Evolutionary conservation across 2,113 vertebrate species (phyloP).

Genomic region (Suricata suricatta): DNA sequence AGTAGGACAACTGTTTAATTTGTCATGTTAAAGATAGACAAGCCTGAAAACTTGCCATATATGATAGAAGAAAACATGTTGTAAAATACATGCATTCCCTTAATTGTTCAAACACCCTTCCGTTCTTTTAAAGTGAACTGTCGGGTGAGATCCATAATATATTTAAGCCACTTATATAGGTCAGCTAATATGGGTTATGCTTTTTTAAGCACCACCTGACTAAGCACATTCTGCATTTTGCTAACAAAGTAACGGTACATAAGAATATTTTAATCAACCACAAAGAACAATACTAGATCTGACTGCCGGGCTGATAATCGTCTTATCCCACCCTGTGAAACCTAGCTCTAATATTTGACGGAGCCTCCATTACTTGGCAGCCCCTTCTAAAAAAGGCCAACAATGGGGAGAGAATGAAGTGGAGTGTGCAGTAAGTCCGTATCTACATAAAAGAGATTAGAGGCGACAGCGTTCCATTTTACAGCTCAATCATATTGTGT

Average conservation of each 20-base stretch:
- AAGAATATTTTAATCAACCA: constrained; percentile 90
- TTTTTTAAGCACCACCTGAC: constrained; percentile 78
- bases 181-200: constrained; percentile 80
- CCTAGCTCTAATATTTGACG: constrained; percentile 87
- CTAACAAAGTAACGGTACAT: constrained; percentile 86
- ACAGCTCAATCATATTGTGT: constrained; percentile 99
- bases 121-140: constrained; percentile 45
- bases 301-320: constrained; percentile 87
- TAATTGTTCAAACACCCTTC: constrained; percentile 34
- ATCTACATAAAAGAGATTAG: constrained; percentile 99
- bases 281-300: constrained; percentile 87
- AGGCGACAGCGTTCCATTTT: constrained; percentile 94
- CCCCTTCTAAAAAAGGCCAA: constrained; percentile 87
- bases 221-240: constrained; percentile 81
- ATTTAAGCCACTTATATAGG: constrained; percentile 76
- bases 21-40: constrained; percentile 50
- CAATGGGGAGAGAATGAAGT: constrained; percentile 88
- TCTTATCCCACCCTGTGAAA: constrained; percentile 90
- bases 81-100: background rate
- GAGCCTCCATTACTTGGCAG: constrained; percentile 85
- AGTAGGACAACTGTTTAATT: constrained; percentile 51
- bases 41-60: constrained; percentile 32
- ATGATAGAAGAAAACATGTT: background rate
- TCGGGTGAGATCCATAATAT: constrained; percentile 49
- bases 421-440: constrained; percentile 89